A percentile compares a stretch with the other conserved stretches of the same genome.
Conservation (phyloP, 1,140 invertebrate species). For the Euura saliciscinereae region DNA sequence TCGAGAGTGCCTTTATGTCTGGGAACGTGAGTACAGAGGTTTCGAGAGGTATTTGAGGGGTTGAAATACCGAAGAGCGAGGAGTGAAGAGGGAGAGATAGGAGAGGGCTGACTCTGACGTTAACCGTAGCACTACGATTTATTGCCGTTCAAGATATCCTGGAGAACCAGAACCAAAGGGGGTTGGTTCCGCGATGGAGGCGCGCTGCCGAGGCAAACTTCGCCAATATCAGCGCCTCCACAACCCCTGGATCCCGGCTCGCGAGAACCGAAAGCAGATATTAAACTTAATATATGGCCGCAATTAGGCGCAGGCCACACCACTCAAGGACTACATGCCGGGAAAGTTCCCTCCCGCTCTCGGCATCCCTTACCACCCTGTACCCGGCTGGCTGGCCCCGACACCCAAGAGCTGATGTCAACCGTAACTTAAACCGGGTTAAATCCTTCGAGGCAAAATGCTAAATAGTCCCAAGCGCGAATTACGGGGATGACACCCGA, state of each 20-base stretch:
- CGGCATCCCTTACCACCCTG: neutral
- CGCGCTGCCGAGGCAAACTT: constrained; percentile 38
- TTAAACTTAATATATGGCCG: constrained; percentile 58
- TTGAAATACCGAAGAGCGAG: neutral
- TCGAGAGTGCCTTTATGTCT: constrained; percentile 14
- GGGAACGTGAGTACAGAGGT: neutral
- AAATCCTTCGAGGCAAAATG: constrained; percentile 19
- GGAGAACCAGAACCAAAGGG: neutral
- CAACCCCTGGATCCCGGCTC: neutral
- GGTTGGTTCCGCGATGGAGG: neutral
- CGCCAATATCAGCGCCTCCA: constrained; percentile 40
- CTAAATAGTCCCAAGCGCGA: constrained; percentile 2
- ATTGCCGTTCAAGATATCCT: constrained; percentile 34
- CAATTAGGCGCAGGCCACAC: constrained; percentile 54
- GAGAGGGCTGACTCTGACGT: constrained; percentile 34
- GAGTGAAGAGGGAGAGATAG: constrained; percentile 23
- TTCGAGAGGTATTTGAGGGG: neutral
- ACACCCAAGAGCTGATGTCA: constrained; percentile 21
- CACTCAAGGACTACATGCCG: constrained; percentile 18
- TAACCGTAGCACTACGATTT: constrained; percentile 36
- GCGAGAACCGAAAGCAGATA: constrained; percentile 47
- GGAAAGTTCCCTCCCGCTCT: neutral
- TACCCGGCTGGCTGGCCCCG: neutral
- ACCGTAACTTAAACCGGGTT: constrained; percentile 27
- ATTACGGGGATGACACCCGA: neutral